Percentiles rank a stretch among this genome's conserved stretches.
Evolutionary conservation across 2,113 vertebrate genomes (phyloP).

Genomic region (Esox niger): DNA sequence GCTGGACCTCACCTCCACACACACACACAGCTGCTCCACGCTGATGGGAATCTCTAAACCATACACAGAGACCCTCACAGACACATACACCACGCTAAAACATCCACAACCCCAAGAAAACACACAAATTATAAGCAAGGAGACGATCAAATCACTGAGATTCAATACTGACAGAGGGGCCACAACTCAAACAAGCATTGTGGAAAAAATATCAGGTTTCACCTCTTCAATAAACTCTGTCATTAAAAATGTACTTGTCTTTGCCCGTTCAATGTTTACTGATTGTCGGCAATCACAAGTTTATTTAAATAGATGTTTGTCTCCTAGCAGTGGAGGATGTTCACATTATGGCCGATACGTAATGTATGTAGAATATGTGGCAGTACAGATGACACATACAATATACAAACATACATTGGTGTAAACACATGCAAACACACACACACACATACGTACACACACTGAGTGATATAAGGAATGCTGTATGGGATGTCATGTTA

Average conservation of each 20-base stretch:
- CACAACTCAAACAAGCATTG: not conserved
- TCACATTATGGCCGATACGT: not conserved
- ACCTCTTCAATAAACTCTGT: too few relatives aligned
- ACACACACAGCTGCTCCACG: not conserved
- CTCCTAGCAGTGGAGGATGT: too few relatives aligned
- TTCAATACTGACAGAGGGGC: not conserved
- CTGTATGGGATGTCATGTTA: constrained; percentile 8
- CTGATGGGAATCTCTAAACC: not conserved
- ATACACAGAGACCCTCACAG: constrained; percentile 1
- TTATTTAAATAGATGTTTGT: too few relatives aligned
- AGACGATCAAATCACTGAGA: not conserved
- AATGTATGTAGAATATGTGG: not conserved
- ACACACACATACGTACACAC: not conserved
- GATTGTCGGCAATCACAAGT: too few relatives aligned
- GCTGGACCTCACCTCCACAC: constrained; percentile 11
- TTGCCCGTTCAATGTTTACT: too few relatives aligned
- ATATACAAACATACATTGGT: not conserved
- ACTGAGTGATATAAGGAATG: not conserved
- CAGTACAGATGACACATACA: constrained; percentile 3
- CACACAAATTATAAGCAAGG: not conserved
- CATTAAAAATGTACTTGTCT: too few relatives aligned
- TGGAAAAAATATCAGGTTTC: not conserved
- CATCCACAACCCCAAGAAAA: not conserved
- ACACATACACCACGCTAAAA: constrained; percentile 1
- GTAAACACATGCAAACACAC: too few relatives aligned